Evolutionary conservation across 2,797 vertebrate genomes (phyloP).

Genomic region (Erethizon dorsatum): DNA sequence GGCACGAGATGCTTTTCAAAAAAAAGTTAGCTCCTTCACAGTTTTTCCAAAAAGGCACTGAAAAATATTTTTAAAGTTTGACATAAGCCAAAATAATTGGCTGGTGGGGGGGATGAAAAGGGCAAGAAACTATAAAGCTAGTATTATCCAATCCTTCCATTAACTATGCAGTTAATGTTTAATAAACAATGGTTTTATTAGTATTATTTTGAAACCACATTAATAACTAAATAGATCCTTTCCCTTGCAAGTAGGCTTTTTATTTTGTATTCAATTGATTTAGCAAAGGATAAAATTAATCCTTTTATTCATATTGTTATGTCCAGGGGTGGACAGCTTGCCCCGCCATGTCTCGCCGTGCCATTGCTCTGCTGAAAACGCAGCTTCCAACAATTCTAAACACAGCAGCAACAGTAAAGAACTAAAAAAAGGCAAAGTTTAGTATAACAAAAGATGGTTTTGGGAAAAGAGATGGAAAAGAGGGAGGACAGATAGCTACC

Average conservation of each 20-base stretch:
- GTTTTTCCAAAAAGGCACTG: slow-evolving; percentile 37
- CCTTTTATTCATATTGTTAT: slow-evolving; percentile 62
- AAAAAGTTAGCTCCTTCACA: not conserved
- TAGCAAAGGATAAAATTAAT: slow-evolving; percentile 42
- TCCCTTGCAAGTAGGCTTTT: slow-evolving; percentile 31
- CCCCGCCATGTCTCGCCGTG: not conserved
- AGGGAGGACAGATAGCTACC: not conserved
- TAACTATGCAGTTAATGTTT: slow-evolving; percentile 45
- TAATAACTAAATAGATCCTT: slow-evolving; percentile 49
- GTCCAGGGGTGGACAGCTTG: not conserved
- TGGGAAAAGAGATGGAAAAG: not conserved
- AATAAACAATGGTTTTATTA: slow-evolving; percentile 46
- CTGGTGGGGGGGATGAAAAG: not conserved
- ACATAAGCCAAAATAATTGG: slow-evolving; percentile 40
- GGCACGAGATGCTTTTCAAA: not conserved
- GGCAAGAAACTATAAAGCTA: not conserved
- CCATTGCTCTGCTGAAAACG: not conserved
- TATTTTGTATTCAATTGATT: slow-evolving; percentile 54
- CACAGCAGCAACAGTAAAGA: not conserved
- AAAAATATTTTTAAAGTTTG: slow-evolving; percentile 6
- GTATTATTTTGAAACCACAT: not conserved
- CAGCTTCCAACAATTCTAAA: not conserved
- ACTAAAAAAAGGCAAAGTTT: not conserved
- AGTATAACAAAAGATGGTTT: not conserved
- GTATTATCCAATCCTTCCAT: slow-evolving; percentile 15